phyloP scores from a whole-genome alignment of 2,113 vertebrate species.

The Lates calcarifer region DNA sequence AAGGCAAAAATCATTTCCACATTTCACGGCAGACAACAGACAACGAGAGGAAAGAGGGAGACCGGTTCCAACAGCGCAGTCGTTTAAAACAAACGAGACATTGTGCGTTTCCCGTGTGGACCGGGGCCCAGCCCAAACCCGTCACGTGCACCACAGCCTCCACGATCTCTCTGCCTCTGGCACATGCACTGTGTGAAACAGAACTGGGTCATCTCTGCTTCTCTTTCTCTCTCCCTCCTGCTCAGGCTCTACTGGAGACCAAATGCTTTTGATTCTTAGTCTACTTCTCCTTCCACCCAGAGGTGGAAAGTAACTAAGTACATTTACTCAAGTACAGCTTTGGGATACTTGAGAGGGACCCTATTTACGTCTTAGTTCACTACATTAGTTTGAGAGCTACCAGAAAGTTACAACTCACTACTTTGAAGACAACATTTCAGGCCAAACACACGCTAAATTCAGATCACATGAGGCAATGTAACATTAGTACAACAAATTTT shows the following conservation, averaged over 20 bases:
- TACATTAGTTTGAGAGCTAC: not conserved
- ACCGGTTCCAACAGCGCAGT: constrained; percentile 74
- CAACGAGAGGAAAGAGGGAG: constrained; percentile 75
- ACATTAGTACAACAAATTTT: not conserved
- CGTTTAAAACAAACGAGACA: constrained; percentile 83
- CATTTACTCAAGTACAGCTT: constrained; percentile 13
- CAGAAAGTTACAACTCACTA: not conserved
- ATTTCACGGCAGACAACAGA: constrained; percentile 86
- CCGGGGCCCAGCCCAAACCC: constrained; percentile 74
- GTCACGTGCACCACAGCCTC: constrained; percentile 79
- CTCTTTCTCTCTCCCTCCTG: constrained; percentile 62
- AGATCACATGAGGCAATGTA: not conserved
- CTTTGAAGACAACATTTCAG: not conserved
- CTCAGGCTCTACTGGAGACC: constrained; percentile 56
- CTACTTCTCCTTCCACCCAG: constrained; percentile 34
- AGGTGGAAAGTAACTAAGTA: constrained; percentile 16
- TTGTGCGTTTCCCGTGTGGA: constrained; percentile 81
- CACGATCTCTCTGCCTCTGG: constrained; percentile 72
- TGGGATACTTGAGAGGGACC: not conserved
- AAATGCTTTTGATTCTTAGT: constrained; percentile 62
- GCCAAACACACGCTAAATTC: not conserved
- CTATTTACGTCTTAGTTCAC: not conserved
- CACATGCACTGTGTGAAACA: constrained; percentile 76
- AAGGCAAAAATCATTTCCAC: constrained; percentile 89
- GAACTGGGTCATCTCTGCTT: constrained; percentile 81